phyloP scores from a whole-genome alignment of 2,888 invertebrate genomes.

The Melanostoma scalare region DNA sequence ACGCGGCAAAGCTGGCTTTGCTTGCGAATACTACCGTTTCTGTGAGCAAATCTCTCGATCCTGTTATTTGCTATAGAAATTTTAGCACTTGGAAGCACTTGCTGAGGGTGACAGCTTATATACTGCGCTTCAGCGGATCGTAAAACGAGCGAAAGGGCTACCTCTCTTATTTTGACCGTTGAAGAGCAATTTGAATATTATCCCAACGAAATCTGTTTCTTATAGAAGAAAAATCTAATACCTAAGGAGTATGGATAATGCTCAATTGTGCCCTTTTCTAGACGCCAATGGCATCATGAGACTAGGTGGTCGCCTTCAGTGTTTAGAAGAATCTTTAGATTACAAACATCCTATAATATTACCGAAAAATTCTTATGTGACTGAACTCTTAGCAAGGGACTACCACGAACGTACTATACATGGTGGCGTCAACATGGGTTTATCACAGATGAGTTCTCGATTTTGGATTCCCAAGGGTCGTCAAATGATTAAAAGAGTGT shows the following conservation, averaged over 20 bases:
- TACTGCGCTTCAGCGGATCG: too few species aligned
- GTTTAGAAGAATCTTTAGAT: slow-evolving; percentile 16
- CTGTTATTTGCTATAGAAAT: too few species aligned
- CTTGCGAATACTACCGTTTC: too few species aligned
- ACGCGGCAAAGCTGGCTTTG: too few species aligned
- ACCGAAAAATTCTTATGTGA: slow-evolving; percentile 10
- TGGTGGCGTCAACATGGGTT: slow-evolving; percentile 20
- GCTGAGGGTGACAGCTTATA: too few species aligned
- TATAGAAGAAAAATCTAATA: slow-evolving; percentile 17
- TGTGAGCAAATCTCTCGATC: too few species aligned
- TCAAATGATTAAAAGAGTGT: background rate
- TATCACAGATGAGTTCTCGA: slow-evolving; percentile 11
- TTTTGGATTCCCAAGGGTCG: slow-evolving; percentile 21
- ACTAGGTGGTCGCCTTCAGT: slow-evolving; percentile 30
- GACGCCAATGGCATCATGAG: slow-evolving; percentile 13
- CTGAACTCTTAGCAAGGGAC: slow-evolving; percentile 12
- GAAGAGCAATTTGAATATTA: slow-evolving; percentile 12
- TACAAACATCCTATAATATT: slow-evolving; percentile 23
- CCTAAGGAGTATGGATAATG: background rate
- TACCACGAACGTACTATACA: slow-evolving; percentile 2
- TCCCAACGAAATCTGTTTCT: slow-evolving; percentile 31
- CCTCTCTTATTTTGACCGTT: too few species aligned
- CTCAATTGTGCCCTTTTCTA: slow-evolving; percentile 19
- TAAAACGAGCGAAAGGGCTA: too few species aligned
- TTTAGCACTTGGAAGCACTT: too few species aligned